Evolutionary conservation across 1,140 invertebrate genomes (phyloP), one percentile per base, ranked within the genome.

Genomic region (Papilio machaon): DNA sequence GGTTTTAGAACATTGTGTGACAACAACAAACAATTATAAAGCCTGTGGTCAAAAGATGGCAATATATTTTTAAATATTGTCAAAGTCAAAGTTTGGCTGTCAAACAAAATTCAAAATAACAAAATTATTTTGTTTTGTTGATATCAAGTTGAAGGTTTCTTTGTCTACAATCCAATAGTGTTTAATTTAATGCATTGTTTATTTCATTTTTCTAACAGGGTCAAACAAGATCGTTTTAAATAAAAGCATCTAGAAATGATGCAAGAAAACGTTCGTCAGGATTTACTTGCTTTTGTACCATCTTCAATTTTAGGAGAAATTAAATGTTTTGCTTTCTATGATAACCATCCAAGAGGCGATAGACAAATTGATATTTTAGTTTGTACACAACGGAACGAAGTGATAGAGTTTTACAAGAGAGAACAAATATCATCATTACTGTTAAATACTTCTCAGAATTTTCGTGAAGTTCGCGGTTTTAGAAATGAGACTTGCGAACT

Each of bases 321-420:
- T 8, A 35, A 76, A 30, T 91, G 92, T 84, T 94, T 89, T 80
- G 86, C 84, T 9, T 89, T 92, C 38, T 91, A 93, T 73, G 93
- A 94, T 82, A 80, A 90, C 13, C 93, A 94, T 83, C 91, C 92
- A 17, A 82, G 79, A 76, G 90, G 89, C 73, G 8, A 80, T 5
- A 89, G 82, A 76, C 58, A 54, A 8, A 83, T 93, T 46, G 92
- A 94, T 81, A 75, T 94, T 43, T 87, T 82, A 43, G 60, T 93
- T 82, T 92, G 89, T 82, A 90, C 89, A 17, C 80, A 82, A 46
- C 75, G 73, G 58, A 88, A 89, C 47, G 89, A 91, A 85, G 81
- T 93, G 13, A 85, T 82, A 60, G 92, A 93, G 76, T 91, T 87
- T 82, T 89, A 84, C 49, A 81, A 90, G 78, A 80, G 89, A 58